These are phyloP conservation scores for Temnothorax rugatulus DNA, from an alignment of 2,888 invertebrate genomes.

Conservation along the genomic window DNA sequence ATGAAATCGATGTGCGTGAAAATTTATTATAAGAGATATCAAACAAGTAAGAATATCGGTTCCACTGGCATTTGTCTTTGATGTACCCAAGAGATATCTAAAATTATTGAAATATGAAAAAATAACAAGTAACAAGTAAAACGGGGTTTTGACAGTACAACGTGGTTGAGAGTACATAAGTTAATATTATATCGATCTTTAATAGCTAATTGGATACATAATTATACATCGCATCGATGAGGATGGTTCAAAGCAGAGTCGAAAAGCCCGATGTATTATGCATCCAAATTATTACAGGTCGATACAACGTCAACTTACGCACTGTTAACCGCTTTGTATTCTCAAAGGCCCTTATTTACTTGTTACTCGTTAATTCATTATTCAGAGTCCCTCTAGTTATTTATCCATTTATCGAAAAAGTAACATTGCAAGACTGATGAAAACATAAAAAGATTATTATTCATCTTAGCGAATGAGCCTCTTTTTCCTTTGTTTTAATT, in stretches of 20 bases:
- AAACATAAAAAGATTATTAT: not conserved
- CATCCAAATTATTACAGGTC: no score
- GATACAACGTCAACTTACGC: no score
- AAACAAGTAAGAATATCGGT: not conserved
- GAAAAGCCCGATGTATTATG: no score
- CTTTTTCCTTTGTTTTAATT: not conserved
- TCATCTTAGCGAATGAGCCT: not conserved
- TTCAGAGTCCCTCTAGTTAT: no score
- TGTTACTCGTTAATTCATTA: no score
- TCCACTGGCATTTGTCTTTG: not conserved
- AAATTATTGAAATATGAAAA: not conserved
- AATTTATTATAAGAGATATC: not conserved
- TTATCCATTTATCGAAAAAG: no score
- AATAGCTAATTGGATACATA: not conserved
- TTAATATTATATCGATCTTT: not conserved
- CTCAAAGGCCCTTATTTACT: no score
- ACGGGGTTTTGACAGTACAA: not conserved
- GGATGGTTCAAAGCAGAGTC: no score
- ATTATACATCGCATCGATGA: no score
- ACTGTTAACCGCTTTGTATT: no score
- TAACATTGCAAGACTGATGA: no score
- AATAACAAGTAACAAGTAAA: not conserved
- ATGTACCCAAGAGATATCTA: not conserved
- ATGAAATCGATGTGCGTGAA: not conserved
- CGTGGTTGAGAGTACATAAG: no score